These are phyloP conservation scores for Oxyruncus cristatus DNA, from an alignment of 2,113 vertebrate species.

Conservation along the genomic window DNA sequence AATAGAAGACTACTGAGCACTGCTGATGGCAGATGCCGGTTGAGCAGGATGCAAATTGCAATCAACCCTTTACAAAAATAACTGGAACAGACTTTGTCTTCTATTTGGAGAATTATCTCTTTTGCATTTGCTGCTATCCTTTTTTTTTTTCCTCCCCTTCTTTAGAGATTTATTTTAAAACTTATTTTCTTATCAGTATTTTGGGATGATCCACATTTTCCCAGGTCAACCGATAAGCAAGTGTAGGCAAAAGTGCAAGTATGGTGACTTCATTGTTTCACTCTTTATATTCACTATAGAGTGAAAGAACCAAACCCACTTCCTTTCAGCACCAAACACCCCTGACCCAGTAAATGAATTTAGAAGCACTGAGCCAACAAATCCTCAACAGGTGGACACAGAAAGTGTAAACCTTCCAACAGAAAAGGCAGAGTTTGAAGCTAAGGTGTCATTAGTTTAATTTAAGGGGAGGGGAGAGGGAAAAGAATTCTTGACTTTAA, in stretches of 20 bases:
- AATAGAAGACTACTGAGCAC: background rate
- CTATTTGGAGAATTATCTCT: slow-evolving; percentile 50
- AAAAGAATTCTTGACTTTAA: background rate
- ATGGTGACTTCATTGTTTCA: background rate
- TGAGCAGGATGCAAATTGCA: slow-evolving; percentile 70
- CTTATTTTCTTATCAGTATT: background rate
- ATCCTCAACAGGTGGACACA: background rate
- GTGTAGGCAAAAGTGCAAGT: background rate
- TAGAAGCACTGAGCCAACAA: background rate
- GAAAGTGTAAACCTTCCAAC: background rate
- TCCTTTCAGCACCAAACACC: background rate
- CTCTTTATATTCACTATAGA: background rate
- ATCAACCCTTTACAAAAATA: slow-evolving; percentile 68
- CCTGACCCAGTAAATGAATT: background rate
- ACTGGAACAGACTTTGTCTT: slow-evolving; percentile 64
- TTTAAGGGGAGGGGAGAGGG: background rate
- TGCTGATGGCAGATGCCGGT: slow-evolving; percentile 62
- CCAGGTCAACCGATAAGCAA: background rate
- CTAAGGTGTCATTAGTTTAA: background rate
- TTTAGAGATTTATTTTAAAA: background rate
- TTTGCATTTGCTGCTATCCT: background rate
- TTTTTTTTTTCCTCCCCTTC: background rate
- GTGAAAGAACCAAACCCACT: background rate
- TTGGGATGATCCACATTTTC: background rate
- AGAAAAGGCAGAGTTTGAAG: background rate